phyloP scores from a whole-genome alignment of 2,113 vertebrate genomes.

The Pholis gunnellus region DNA sequence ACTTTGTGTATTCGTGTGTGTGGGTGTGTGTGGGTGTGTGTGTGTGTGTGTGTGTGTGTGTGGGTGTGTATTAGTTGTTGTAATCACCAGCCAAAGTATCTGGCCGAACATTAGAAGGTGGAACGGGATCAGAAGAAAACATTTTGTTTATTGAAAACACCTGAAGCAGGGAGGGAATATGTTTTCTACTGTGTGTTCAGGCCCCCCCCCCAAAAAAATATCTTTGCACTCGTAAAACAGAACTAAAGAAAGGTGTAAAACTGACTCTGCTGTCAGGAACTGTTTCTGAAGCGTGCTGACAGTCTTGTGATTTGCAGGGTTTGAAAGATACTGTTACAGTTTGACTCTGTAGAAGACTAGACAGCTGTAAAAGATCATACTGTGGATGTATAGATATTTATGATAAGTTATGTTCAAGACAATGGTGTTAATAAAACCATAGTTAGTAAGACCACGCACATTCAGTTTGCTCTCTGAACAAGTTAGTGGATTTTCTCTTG shows the following conservation, averaged over 20 bases:
- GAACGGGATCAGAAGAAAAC: conserved; percentile 65
- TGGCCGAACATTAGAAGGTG: conserved; percentile 63
- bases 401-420: neutral
- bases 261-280: neutral
- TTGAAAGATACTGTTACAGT: conserved; percentile 1
- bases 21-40: neutral
- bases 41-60: neutral
- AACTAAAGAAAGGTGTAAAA: conserved; percentile 26
- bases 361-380: neutral
- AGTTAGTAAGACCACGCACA: conserved; percentile 9
- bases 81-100: conserved; percentile 51
- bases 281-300: conserved; percentile 9
- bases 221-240: neutral
- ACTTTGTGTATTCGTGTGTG: neutral
- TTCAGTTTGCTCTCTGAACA: conserved; percentile 10
- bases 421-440: neutral
- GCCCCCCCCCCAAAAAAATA: neutral
- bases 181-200: conserved; percentile 62
- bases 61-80: neutral
- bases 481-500: too few species aligned
- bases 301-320: conserved; percentile 10
- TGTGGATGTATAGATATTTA: neutral
- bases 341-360: neutral
- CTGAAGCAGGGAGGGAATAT: conserved; percentile 51
- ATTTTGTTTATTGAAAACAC: conserved; percentile 74